Percentiles rank a stretch among this genome's conserved stretches.
Evolutionary conservation across 2,113 vertebrate genomes (phyloP).

Genomic region (Ptychochromis oligacanthus): DNA sequence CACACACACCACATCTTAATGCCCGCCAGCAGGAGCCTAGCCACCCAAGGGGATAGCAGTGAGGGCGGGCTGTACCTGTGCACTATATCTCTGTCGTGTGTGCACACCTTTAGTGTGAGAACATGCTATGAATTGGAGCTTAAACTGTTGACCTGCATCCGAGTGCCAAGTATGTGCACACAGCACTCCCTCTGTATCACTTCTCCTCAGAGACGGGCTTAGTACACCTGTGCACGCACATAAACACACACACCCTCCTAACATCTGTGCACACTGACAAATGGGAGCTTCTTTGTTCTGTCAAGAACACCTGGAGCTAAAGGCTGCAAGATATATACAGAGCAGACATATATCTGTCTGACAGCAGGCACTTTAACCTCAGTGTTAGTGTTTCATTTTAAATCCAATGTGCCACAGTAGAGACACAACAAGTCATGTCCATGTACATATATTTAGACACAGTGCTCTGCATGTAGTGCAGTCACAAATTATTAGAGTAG

Average conservation of each 20-base stretch:
- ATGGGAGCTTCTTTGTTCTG: conserved; percentile 38
- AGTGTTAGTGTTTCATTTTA: neutral
- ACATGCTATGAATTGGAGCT: conserved; percentile 64
- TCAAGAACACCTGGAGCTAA: conserved; percentile 44
- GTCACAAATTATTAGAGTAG: neutral
- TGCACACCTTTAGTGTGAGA: conserved; percentile 29
- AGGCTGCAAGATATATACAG: neutral
- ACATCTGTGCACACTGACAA: conserved; percentile 18
- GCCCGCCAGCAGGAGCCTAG: conserved; percentile 54
- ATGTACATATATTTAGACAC: neutral
- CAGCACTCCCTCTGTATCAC: conserved; percentile 14
- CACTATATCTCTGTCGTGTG: conserved; percentile 48
- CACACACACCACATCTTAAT: conserved; percentile 44
- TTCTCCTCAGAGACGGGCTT: conserved; percentile 25
- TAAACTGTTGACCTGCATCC: conserved; percentile 72
- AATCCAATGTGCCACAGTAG: neutral
- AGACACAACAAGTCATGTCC: neutral
- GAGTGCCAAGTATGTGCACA: conserved; percentile 31
- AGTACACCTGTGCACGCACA: neutral
- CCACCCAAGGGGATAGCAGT: conserved; percentile 46
- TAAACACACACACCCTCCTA: conserved; percentile 21
- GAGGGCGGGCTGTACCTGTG: conserved; percentile 46
- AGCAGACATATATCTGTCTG: neutral
- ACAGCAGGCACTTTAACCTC: conserved; percentile 11
- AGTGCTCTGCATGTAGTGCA: neutral